Percentiles rank a stretch among this genome's conserved stretches.
Evolutionary conservation across 2,888 invertebrate species (phyloP).

Genomic region (Drosophila meridionalis): DNA sequence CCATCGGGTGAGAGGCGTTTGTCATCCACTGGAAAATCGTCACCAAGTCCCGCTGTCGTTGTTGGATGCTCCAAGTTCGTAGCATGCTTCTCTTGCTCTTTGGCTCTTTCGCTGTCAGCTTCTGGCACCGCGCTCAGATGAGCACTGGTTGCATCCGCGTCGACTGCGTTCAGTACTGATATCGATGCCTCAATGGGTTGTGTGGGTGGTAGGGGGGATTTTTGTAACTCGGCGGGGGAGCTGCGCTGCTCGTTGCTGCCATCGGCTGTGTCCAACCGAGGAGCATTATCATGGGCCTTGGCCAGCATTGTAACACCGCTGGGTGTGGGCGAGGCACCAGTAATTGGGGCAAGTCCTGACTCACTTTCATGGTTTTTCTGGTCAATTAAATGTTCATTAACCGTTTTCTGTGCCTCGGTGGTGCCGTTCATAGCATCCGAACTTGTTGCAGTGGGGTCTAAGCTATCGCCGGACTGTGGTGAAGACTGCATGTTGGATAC

Average conservation of each 20-base stretch:
- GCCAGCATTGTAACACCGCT: slow-evolving; percentile 75
- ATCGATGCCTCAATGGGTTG: slow-evolving; percentile 84
- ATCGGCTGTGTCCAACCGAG: slow-evolving; percentile 74
- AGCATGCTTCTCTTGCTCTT: slow-evolving; percentile 80
- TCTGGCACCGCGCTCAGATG: slow-evolving; percentile 86
- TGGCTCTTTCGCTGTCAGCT: slow-evolving; percentile 87
- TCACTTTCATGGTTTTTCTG: slow-evolving; percentile 82
- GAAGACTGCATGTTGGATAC: slow-evolving; percentile 77
- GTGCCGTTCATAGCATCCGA: slow-evolving; percentile 82
- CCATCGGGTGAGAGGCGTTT: slow-evolving; percentile 82
- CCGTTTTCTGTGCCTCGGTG: slow-evolving; percentile 84
- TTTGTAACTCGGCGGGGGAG: slow-evolving; percentile 60
- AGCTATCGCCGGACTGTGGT: slow-evolving; percentile 52
- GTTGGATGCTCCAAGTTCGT: slow-evolving; percentile 39
- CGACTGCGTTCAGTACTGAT: slow-evolving; percentile 78
- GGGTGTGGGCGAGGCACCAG: slow-evolving; percentile 71
- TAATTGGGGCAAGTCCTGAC: slow-evolving; percentile 69
- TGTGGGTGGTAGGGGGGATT: slow-evolving; percentile 79
- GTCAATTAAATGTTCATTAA: slow-evolving; percentile 83
- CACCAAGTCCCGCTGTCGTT: slow-evolving; percentile 41
- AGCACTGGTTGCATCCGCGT: slow-evolving; percentile 79
- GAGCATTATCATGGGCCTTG: slow-evolving; percentile 64
- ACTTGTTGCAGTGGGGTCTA: slow-evolving; percentile 67
- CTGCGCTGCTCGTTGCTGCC: slow-evolving; percentile 55
- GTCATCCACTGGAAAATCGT: slow-evolving; percentile 73